Percentiles rank a stretch among this genome's conserved stretches.
Conservation (phyloP, 2,888 invertebrate species). For the Branchipolynoe longqiensis region DNA sequence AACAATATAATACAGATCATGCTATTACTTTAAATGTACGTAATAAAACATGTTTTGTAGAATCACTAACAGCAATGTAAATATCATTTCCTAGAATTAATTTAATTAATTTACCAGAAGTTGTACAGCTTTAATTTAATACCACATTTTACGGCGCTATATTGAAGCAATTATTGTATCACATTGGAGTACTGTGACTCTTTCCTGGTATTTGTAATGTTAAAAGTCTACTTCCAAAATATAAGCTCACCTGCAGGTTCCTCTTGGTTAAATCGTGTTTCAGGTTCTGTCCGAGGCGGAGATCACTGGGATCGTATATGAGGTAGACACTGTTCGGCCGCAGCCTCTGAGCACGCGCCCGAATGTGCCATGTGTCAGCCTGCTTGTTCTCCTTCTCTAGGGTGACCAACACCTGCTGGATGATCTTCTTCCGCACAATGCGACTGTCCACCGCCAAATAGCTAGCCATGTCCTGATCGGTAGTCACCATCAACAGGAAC, state of each 20-base stretch:
- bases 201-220: no score
- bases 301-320: constrained; percentile 80
- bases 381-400: constrained; percentile 79
- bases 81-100: no score
- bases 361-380: constrained; percentile 79
- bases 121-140: no score
- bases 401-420: constrained; percentile 78
- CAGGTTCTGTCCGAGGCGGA: constrained; percentile 78
- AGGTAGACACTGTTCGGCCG: constrained; percentile 77
- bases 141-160: no score
- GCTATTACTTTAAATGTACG: no score
- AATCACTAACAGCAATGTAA: no score
- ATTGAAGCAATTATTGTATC: no score
- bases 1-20: no score
- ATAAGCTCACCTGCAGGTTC: constrained; percentile 77
- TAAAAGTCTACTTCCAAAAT: no score
- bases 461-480: constrained; percentile 79
- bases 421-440: constrained; percentile 79
- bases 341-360: constrained; percentile 76
- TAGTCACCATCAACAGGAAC: constrained; percentile 80
- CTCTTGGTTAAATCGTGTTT: constrained; percentile 79
- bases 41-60: no score
- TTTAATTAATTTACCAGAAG: no score
- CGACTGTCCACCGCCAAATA: constrained; percentile 79
- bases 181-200: no score